Conservation (phyloP, 2,113 vertebrate genomes). For the Vireo altiloquus region DNA sequence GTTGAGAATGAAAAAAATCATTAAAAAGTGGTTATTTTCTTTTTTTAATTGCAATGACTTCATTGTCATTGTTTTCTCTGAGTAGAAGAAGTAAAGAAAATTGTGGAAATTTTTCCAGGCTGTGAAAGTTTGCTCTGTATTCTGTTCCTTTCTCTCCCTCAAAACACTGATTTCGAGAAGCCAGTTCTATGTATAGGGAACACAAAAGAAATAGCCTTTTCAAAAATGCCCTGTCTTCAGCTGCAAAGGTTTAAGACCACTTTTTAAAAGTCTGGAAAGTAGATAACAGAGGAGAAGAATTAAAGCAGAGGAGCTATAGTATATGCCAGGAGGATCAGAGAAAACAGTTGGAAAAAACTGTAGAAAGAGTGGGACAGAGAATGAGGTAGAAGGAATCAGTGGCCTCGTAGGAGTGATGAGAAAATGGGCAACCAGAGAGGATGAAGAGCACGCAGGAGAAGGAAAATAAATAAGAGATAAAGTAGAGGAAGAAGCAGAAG, state of each 20-base stretch:
- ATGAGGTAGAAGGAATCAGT: neutral
- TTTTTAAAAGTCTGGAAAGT: neutral
- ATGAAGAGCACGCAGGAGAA: neutral
- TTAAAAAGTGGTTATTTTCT: neutral
- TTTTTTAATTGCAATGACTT: neutral
- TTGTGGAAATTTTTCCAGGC: neutral
- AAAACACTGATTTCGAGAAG: neutral
- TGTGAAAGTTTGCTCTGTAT: neutral
- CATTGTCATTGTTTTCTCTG: neutral
- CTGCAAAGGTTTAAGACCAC: neutral
- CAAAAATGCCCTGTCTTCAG: neutral
- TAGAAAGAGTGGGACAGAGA: neutral
- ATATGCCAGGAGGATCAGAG: neutral
- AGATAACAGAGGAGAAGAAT: neutral
- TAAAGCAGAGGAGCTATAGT: neutral
- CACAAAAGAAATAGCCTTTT: neutral
- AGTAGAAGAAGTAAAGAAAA: neutral
- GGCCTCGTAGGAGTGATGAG: neutral
- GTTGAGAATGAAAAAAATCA: neutral
- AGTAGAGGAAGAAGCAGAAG: neutral
- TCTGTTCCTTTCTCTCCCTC: neutral
- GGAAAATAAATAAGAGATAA: neutral
- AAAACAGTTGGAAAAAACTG: neutral
- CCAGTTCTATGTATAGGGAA: neutral
- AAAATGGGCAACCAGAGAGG: neutral